Evolutionary conservation across 2,113 vertebrate genomes (phyloP).

Genomic region (Tragelaphus buxtoni): DNA sequence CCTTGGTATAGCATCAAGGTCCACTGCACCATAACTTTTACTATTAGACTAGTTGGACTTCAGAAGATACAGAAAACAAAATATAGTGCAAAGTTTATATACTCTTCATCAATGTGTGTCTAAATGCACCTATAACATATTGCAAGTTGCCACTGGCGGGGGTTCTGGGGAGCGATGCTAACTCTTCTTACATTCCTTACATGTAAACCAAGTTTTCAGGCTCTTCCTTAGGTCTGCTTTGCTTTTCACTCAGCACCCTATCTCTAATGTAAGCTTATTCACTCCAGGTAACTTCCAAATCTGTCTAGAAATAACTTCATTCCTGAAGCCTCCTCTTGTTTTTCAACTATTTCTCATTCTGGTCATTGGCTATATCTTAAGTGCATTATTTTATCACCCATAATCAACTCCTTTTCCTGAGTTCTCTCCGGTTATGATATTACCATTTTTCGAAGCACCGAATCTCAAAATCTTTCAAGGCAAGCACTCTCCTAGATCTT

Average conservation of each 20-base stretch:
- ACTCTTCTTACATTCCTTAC: neutral
- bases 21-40: neutral
- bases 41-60: neutral
- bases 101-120: neutral
- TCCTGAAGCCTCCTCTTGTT: neutral
- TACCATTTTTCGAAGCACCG: neutral
- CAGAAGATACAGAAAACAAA: neutral
- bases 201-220: neutral
- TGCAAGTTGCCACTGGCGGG: neutral
- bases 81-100: neutral
- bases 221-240: neutral
- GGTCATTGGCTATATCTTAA: neutral
- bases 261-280: neutral
- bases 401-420: neutral
- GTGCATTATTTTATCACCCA: neutral
- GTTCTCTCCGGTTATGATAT: neutral
- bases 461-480: neutral
- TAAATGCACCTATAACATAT: neutral
- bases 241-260: neutral
- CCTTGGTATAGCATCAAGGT: neutral
- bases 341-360: neutral
- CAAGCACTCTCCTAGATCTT: neutral
- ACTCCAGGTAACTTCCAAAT: neutral
- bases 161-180: neutral
- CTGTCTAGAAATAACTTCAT: neutral